These are phyloP conservation scores for Zootoca vivipara DNA, from an alignment of 2,113 vertebrate species.

Conservation along the genomic window DNA sequence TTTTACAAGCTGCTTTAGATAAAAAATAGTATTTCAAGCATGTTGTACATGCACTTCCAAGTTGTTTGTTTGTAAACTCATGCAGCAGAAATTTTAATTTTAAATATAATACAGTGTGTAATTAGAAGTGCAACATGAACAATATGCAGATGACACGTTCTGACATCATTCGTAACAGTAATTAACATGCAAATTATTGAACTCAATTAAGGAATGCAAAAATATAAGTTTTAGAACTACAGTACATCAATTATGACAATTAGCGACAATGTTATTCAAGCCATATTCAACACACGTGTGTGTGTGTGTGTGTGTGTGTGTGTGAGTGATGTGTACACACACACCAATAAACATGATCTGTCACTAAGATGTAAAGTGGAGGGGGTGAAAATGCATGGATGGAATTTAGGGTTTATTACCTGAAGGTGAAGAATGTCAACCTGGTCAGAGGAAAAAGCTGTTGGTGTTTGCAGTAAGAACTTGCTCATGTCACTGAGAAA, in stretches of 20 bases:
- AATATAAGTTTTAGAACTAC: slow-evolving; percentile 71
- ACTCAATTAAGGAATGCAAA: slow-evolving; percentile 56
- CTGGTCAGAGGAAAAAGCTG: slow-evolving; percentile 90
- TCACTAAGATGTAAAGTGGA: slow-evolving; percentile 62
- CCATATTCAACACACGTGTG: slow-evolving; percentile 55
- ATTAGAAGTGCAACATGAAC: slow-evolving; percentile 46
- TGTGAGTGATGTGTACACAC: slow-evolving; percentile 60
- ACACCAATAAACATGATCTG: slow-evolving; percentile 70
- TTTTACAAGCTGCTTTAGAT: slow-evolving; percentile 49
- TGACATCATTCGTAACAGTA: slow-evolving; percentile 50
- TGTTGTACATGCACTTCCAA: slow-evolving; percentile 61
- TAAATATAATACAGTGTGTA: slow-evolving; percentile 62
- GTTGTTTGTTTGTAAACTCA: slow-evolving; percentile 73
- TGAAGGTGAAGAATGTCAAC: slow-evolving; percentile 91
- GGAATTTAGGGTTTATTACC: slow-evolving; percentile 89
- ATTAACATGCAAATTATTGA: slow-evolving; percentile 58
- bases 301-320: slow-evolving; percentile 55
- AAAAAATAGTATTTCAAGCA: slow-evolving; percentile 74
- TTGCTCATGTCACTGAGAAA: slow-evolving; percentile 94
- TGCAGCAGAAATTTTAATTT: slow-evolving; percentile 50
- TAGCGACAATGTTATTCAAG: slow-evolving; percentile 63
- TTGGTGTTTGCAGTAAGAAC: slow-evolving; percentile 89
- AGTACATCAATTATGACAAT: slow-evolving; percentile 58
- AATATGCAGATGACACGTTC: slow-evolving; percentile 62
- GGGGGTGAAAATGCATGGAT: slow-evolving; percentile 75